A percentile compares a stretch with the other conserved stretches of the same genome.
phyloP scores from a whole-genome alignment of 2,797 vertebrate species.

The Graptemys geographica region DNA sequence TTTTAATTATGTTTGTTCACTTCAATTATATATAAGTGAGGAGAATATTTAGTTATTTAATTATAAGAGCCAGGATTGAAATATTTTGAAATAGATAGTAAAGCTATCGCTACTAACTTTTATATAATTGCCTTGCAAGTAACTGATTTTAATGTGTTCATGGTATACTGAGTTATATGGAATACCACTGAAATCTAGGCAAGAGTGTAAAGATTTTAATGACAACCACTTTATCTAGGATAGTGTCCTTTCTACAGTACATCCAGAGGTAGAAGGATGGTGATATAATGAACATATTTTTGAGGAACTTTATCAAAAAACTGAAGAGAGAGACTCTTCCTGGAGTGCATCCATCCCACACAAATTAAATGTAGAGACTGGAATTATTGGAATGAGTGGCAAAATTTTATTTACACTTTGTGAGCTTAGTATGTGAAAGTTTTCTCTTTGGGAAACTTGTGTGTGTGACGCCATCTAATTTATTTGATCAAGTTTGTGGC shows the following conservation, averaged over 20 bases:
- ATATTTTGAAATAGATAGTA: not conserved
- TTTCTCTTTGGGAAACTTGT: not conserved
- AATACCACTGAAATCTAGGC: not conserved
- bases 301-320: not conserved
- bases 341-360: not conserved
- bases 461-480: rapidly evolving
- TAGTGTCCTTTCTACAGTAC: not conserved
- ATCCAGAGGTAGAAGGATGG: not conserved
- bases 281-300: rapidly evolving
- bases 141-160: not conserved
- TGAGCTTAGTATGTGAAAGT: not conserved
- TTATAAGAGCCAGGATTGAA: not conserved
- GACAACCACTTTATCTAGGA: not conserved
- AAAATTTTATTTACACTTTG: not conserved
- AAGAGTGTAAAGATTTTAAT: not conserved
- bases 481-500: not conserved
- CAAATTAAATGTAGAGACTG: rapidly evolving
- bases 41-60: not conserved
- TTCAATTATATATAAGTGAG: not conserved
- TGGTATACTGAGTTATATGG: not conserved
- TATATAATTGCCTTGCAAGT: not conserved
- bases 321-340: not conserved
- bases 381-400: not conserved
- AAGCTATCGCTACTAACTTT: not conserved
- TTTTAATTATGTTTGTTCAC: not conserved